phyloP scores from a whole-genome alignment of 1,140 invertebrate species.

The Nomia melanderi region DNA sequence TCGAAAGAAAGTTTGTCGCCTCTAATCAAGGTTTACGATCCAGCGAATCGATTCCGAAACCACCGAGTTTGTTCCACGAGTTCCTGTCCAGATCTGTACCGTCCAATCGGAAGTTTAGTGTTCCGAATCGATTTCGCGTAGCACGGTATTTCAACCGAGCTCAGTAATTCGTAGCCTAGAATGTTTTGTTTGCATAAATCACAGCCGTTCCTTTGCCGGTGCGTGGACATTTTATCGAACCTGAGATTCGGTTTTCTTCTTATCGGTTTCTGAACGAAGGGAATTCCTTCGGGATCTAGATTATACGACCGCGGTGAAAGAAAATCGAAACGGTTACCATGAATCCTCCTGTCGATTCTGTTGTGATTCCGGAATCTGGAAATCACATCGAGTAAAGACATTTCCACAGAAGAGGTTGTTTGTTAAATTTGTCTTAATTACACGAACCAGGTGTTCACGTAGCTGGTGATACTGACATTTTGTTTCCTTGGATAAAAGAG shows the following conservation, averaged over 20 bases:
- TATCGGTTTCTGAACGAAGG: neutral
- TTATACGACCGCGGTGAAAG: neutral
- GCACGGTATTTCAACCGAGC: neutral
- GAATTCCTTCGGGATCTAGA: neutral
- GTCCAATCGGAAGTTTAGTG: neutral
- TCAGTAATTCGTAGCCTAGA: neutral
- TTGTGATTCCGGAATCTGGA: too few species aligned
- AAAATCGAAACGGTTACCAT: neutral
- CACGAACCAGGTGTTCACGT: too few species aligned
- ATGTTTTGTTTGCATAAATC: neutral
- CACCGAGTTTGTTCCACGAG: neutral
- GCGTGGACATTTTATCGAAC: neutral
- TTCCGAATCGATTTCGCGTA: neutral
- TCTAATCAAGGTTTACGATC: neutral
- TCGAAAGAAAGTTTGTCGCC: neutral
- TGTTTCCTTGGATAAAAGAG: too few species aligned
- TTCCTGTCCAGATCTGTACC: neutral
- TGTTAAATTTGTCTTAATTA: too few species aligned
- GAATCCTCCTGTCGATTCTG: too few species aligned
- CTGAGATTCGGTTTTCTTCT: neutral
- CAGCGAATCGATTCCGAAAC: conserved; percentile 4
- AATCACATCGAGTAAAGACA: too few species aligned
- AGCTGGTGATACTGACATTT: too few species aligned
- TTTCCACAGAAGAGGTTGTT: too few species aligned
- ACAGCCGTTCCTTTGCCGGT: neutral